Percentiles rank a stretch among this genome's conserved stretches.
Evolutionary conservation across 2,797 vertebrate species (phyloP).

Genomic region (Lophotriccus pileatus): DNA sequence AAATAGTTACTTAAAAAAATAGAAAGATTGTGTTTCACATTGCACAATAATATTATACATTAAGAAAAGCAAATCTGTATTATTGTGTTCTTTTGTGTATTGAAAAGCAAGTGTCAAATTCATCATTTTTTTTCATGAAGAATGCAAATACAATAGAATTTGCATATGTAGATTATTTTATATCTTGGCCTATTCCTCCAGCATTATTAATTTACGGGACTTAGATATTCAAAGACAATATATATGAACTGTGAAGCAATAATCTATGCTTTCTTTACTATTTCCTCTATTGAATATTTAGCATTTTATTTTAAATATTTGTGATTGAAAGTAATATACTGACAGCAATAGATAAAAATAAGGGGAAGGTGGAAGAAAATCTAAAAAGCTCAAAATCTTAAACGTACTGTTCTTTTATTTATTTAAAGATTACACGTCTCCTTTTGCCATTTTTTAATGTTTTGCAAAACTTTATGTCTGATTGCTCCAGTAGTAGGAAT

Average conservation of each 20-base stretch:
- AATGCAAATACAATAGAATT: background rate
- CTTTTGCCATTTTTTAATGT: background rate
- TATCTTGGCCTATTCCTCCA: background rate
- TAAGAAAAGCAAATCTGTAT: background rate
- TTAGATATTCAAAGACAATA: background rate
- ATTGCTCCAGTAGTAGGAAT: background rate
- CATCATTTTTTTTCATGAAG: background rate
- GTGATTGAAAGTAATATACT: background rate
- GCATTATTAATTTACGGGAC: background rate
- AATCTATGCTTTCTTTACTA: background rate
- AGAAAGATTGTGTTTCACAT: background rate
- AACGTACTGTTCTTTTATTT: background rate
- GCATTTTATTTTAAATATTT: background rate
- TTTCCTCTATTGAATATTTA: background rate
- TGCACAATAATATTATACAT: background rate
- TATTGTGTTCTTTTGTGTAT: background rate
- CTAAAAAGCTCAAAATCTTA: background rate
- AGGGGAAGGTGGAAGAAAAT: background rate
- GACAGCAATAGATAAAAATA: background rate
- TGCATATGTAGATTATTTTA: background rate
- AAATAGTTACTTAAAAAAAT: background rate
- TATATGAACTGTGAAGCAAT: background rate
- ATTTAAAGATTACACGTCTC: background rate
- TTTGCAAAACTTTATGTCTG: background rate
- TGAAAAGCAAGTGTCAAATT: background rate